Evolutionary conservation across 2,113 vertebrate species (phyloP), one percentile per base, ranked within the genome.

Genomic region (Xiphophorus hellerii): DNA sequence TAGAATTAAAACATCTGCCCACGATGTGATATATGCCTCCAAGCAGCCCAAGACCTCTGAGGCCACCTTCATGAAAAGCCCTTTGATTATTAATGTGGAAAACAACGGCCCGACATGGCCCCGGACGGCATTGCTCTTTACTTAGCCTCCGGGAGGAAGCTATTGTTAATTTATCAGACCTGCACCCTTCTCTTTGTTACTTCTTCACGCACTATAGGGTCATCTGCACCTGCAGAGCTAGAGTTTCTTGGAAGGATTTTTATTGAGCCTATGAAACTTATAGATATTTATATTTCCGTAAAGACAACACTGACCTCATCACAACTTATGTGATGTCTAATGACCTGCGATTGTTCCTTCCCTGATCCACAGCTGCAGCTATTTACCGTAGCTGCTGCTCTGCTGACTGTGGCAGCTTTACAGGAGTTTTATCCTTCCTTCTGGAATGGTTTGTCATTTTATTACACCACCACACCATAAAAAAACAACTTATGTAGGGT

Each of bases 71-170:
- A 77, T 75, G 17, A 90, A 82, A 73, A 69, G 80, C 68, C 71
- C 83, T 82, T 90, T 82, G 81, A 87, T 90, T 90, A 84, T 89
- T 90, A 73, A 92, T 84, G 86, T 71, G 51, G 79, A 73, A 78
- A 67, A 79, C 71, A 25, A 72, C 72, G 71, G 61, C 74, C 77
- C 67, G 68, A 79, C 83, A 80, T 13, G 72, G 39, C 29, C 76
- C 17, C 0, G 72, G 73, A 76, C 31, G 27, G 27, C 30, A 4
- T 74, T 28, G 82, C 67, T 81, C 73, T 85, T 88, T 86, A 62
- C 80, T 77, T 42, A 70, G 72, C 75, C 31, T 11, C 0, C 54
- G 82, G 73, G 71, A 76, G 66, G 73, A 84, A 66, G 17, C 76
- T 54, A 63, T 86, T 71, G 75, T 83, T 78, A 81, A 90, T 88